Evolutionary conservation across 2,888 invertebrate species (phyloP), one percentile per base, ranked within the genome.

Genomic region (Imbricaverruca yamaguchii): DNA sequence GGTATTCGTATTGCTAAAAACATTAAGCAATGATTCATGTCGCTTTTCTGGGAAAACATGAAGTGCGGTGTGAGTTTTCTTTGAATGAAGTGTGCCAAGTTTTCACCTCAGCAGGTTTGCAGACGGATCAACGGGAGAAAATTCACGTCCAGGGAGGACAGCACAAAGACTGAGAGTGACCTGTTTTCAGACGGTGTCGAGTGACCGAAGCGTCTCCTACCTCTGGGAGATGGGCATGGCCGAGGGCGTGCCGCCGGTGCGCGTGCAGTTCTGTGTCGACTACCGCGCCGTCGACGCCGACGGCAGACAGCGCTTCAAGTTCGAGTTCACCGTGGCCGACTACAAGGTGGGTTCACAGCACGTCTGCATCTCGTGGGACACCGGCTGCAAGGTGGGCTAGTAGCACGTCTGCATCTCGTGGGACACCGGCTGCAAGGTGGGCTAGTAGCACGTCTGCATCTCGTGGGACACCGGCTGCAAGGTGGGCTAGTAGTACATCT

Each of bases 321-420:
- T 93, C 86, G 91, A 92, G 80, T 94, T 95, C 85, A 93, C 94
- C 85, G 89, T 96, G 81, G 91, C 90, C 39, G 93, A 95, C 87
- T 95, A 94, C 85, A 92, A 92, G 90, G 92, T 91, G 86, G 87
- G 87, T 84, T 82, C 53, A 59, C 53, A 65, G 56, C 56, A 15
- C 21, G 18, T 81, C 13, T 4, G 8, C 21, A 13, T 59, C 25
- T 25, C 39, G 15, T 80, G 15, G 18, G 39, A 39, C 39, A 39
- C 90, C 39, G 93, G 95, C 87, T 95, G 94, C 85, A 92, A 92
- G 90, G 92, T 91, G 86, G 87, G 87, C 84, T 82, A 55, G 65
- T 25, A 65, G 56, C 56, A 15, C 21, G 18, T 81, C 1, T 4
- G 8, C 21, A 13, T 59, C 25, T 25, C 39, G 15, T 80, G 15